These are phyloP conservation scores for Poeciliopsis turneri DNA, from an alignment of 2,797 vertebrate genomes.

Conservation along the genomic window DNA sequence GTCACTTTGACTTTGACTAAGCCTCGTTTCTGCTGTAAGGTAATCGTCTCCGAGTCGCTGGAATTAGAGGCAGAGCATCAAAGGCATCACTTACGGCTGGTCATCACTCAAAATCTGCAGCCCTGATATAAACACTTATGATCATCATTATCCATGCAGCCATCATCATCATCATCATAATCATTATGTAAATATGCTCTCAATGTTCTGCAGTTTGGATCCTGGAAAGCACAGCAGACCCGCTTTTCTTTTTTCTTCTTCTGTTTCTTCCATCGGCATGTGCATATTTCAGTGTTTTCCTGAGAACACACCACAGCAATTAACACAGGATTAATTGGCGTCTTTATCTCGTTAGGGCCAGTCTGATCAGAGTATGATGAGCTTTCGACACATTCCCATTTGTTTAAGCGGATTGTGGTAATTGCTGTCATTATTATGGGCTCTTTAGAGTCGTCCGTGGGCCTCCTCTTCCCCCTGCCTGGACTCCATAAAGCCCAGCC, in stretches of 20 bases:
- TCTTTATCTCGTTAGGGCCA: conserved; percentile 99
- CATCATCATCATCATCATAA: conserved; percentile 59
- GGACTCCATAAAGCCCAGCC: conserved; percentile 93
- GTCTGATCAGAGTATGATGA: conserved; percentile 99
- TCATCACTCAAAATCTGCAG: conserved; percentile 57
- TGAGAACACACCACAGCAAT: conserved; percentile 93
- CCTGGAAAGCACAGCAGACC: conserved; percentile 82
- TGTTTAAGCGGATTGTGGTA: conserved; percentile 99
- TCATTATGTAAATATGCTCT: conserved; percentile 69
- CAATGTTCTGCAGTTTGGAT: conserved; percentile 57
- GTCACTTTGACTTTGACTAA: conserved; percentile 63
- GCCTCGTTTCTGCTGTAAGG: conserved; percentile 29
- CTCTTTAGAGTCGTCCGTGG: conserved; percentile 96
- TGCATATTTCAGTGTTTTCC: conserved; percentile 96
- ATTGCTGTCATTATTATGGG: conserved; percentile 98
- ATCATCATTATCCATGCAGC: conserved; percentile 46
- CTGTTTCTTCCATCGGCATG: conserved; percentile 89
- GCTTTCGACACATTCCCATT: conserved; percentile 96
- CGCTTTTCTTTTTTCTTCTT: conserved; percentile 48
- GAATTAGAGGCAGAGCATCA: conserved; percentile 17
- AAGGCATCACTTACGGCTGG: conserved; percentile 40
- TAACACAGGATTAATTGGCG: conserved; percentile 99
- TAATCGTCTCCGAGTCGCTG: conserved; percentile 18
- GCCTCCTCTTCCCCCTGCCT: conserved; percentile 73
- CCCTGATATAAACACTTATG: conserved; percentile 51